Base-by-base conservation (phyloP, 1,140 invertebrate species). In the Penaeus chinensis region DNA sequence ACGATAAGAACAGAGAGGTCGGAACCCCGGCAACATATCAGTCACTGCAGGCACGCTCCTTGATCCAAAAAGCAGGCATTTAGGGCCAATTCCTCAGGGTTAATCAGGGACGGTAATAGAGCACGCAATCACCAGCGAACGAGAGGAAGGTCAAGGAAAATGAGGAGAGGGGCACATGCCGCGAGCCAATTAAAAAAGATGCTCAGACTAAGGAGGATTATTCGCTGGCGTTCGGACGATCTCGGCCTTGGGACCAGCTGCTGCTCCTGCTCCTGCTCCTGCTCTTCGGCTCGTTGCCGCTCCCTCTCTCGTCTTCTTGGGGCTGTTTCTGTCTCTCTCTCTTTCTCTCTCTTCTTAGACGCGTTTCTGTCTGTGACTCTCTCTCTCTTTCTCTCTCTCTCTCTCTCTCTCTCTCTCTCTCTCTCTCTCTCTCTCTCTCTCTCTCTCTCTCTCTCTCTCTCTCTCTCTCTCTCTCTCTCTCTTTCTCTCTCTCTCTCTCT, bases 401-500 rank as follows among this genome's bases (percentile, higher is more conserved):
- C 61, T 63, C n/a, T 62, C 24, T 63, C 54, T 63, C 32, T 63
- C 27, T 32, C 61, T 63, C 61, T 81, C 61, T 63, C 79, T 65
- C 20, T 37, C 80, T 65, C 7, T 65, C 61, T 32, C 54, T 81
- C 27, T n/a, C 37, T 24, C 32, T 63, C 32, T 32, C 22, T 81
- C 22, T 63, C 60, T 62, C 62, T 84, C 71, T 78, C 83, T 84
- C 47, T 78, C 83, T 84, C 32, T 77, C 69, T 77, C 60, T 84
- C 83, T 84, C 32, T 84, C 74, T 62, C 24, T 62, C 54, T 63
- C 71, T 77, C 60, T 84, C 83, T 77, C 60, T 84, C 83, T 77
- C 71, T 84, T 71, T 78, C 24, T 78, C 83, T 85, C 62, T 85
- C 84, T 79, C 76, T 79, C 76, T 79, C 74, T 84, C 83, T 77